Conservation (phyloP, 2,113 vertebrate genomes). For the Syngnathus floridae region DNA sequence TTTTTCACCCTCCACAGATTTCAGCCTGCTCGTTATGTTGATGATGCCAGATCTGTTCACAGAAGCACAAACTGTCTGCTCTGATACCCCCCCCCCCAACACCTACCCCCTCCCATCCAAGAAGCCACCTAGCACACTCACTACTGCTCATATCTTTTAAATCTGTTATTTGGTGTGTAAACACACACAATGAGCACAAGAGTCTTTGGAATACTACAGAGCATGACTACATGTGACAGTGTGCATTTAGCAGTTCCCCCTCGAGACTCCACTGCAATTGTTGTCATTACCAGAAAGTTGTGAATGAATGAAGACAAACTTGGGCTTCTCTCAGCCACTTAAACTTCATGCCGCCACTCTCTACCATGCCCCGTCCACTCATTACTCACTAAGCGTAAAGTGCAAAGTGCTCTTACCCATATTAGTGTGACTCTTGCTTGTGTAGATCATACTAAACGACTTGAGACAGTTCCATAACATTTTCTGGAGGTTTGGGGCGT, state of each 20-base stretch:
- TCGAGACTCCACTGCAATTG: neutral
- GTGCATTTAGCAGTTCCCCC: constrained; percentile 9
- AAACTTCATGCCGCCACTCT: neutral
- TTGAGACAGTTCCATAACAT: neutral
- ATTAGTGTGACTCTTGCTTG: neutral
- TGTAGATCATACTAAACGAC: neutral
- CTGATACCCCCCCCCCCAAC: constrained; percentile 7
- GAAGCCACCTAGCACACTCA: constrained; percentile 36
- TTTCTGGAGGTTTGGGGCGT: no score
- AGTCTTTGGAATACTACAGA: constrained; percentile 13
- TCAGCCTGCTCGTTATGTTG: constrained; percentile 65
- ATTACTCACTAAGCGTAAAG: neutral
- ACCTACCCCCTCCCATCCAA: constrained; percentile 15
- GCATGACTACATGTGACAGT: constrained; percentile 2
- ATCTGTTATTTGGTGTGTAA: constrained; percentile 10
- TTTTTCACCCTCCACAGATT: constrained; percentile 74
- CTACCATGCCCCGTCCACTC: neutral
- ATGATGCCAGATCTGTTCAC: constrained; percentile 64
- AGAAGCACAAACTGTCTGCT: constrained; percentile 59
- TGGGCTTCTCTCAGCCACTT: constrained; percentile 16
- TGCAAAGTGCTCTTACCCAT: neutral
- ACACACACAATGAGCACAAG: constrained; percentile 24
- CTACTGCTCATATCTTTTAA: constrained; percentile 23
- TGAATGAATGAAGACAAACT: constrained; percentile 17
- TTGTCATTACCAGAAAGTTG: neutral